Evolutionary conservation across 2,113 vertebrate species (phyloP).

Genomic region (Delphinapterus leucas): DNA sequence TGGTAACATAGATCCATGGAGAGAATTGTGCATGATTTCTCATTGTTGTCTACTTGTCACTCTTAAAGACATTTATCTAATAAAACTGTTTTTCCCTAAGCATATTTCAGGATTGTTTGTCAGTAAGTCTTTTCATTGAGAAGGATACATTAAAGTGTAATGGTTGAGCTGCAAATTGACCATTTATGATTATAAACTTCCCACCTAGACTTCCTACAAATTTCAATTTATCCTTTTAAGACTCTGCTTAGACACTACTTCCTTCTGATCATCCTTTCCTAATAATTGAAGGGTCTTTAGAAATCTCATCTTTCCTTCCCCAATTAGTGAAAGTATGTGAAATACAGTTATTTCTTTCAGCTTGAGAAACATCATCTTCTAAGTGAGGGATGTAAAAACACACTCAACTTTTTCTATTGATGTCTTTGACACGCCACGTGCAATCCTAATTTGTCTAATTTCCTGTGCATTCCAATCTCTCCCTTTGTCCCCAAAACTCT

Average conservation of each 20-base stretch:
- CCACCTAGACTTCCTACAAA: not conserved
- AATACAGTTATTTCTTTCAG: not conserved
- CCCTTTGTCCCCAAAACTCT: not conserved
- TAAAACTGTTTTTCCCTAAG: not conserved
- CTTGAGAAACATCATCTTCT: not conserved
- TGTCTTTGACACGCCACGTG: not conserved
- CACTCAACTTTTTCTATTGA: not conserved
- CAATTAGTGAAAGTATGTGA: not conserved
- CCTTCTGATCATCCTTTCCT: not conserved
- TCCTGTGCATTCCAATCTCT: not conserved
- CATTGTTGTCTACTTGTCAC: not conserved
- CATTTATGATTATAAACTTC: not conserved
- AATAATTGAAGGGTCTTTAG: not conserved
- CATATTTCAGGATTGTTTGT: not conserved
- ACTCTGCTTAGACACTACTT: not conserved
- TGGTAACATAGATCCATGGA: not conserved
- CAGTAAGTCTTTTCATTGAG: constrained; percentile 8
- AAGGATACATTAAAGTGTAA: not conserved
- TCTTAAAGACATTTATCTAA: not conserved
- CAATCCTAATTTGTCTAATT: not conserved
- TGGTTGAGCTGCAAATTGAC: not conserved
- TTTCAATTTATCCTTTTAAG: not conserved
- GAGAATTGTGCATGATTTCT: not conserved
- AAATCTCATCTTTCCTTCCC: not conserved
- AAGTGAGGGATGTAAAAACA: not conserved